These are phyloP conservation scores for Megaleporinus macrocephalus DNA, from an alignment of 2,113 vertebrate genomes.

Conservation along the genomic window DNA sequence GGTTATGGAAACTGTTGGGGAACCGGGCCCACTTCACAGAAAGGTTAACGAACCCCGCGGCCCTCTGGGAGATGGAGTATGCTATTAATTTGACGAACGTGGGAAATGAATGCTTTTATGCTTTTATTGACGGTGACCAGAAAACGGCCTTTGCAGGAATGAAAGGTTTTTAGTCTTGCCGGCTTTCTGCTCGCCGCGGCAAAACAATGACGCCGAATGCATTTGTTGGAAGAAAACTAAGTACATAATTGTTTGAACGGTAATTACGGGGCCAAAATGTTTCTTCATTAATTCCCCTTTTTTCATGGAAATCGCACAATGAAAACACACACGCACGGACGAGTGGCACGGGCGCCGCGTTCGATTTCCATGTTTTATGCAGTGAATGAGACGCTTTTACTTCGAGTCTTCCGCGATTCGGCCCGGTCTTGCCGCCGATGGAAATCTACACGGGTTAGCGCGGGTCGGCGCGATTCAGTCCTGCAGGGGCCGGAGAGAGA, in stretches of 20 bases:
- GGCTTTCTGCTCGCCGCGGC: conserved; percentile 78
- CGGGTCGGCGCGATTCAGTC: background rate
- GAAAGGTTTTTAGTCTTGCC: conserved; percentile 86
- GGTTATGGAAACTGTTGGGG: conserved; percentile 82
- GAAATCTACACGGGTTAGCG: conserved; percentile 6
- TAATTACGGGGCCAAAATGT: conserved; percentile 82
- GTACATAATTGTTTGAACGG: conserved; percentile 85
- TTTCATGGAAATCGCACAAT: conserved; percentile 70
- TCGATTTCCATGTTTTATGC: conserved; percentile 67
- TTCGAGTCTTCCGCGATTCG: conserved; percentile 26
- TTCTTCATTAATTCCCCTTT: conserved; percentile 85
- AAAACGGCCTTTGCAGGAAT: conserved; percentile 83
- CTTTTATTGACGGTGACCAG: conserved; percentile 87
- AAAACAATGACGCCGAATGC: conserved; percentile 83
- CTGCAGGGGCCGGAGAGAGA: background rate
- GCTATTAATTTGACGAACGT: conserved; percentile 87
- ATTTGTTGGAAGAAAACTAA: conserved; percentile 86
- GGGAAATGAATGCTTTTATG: conserved; percentile 89
- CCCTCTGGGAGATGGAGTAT: conserved; percentile 87
- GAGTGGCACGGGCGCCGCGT: conserved; percentile 27
- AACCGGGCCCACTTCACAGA: conserved; percentile 83
- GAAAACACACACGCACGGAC: conserved; percentile 56
- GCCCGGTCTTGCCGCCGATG: background rate
- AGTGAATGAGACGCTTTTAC: conserved; percentile 55
- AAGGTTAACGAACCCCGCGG: conserved; percentile 84